Conservation (phyloP, 2,113 vertebrate genomes). For the Silurus asotus region DNA sequence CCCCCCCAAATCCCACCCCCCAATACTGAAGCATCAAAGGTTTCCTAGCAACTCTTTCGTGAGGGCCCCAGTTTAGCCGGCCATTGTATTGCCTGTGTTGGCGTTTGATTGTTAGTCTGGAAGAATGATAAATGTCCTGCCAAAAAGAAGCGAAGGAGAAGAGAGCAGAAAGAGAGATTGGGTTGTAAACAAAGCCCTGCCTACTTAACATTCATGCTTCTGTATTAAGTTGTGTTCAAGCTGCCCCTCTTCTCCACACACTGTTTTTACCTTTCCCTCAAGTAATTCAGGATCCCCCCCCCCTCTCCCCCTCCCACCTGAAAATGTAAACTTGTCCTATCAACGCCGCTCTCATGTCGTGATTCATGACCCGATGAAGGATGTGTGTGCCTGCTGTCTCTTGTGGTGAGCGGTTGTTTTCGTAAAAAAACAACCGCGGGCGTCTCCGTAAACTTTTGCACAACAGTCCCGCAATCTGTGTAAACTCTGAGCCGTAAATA, state of each 20-base stretch:
- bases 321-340: background rate
- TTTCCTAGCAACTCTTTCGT: constrained; percentile 72
- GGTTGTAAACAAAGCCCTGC: constrained; percentile 61
- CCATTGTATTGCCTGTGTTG: constrained; percentile 73
- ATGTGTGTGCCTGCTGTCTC: background rate
- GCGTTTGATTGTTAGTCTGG: constrained; percentile 70
- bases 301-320: too few relatives aligned
- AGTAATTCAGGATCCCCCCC: background rate
- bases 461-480: background rate
- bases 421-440: too few relatives aligned
- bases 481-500: background rate
- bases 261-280: background rate
- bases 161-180: constrained; percentile 47
- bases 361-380: constrained; percentile 1
- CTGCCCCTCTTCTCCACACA: background rate
- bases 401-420: constrained; percentile 16
- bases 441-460: background rate
- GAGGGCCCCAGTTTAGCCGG: constrained; percentile 61
- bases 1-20: too few relatives aligned
- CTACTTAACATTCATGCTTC: constrained; percentile 68
- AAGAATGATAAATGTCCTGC: constrained; percentile 75
- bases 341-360: background rate
- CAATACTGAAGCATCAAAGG: constrained; percentile 61
- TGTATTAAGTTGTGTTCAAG: constrained; percentile 6
- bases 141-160: constrained; percentile 68